phyloP scores from a whole-genome alignment of 1,140 invertebrate species.

The Frieseomelitta varia region DNA sequence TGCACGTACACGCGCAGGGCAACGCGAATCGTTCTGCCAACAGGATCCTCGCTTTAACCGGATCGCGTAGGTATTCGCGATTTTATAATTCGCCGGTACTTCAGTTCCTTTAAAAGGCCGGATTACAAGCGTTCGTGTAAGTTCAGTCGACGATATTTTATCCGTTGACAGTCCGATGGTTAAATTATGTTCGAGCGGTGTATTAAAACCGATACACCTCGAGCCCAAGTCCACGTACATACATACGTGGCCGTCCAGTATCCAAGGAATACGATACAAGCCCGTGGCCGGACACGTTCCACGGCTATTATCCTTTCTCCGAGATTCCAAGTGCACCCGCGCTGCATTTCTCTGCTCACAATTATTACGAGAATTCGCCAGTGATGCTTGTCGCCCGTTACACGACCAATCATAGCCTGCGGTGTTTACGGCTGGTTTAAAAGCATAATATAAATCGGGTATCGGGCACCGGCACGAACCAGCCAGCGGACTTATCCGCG shows the following conservation, averaged over 20 bases:
- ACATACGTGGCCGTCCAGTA: background rate
- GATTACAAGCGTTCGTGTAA: constrained; percentile 29
- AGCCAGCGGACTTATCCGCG: background rate
- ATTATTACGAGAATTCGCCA: constrained; percentile 47
- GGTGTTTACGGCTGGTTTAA: background rate
- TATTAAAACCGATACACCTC: constrained; percentile 57
- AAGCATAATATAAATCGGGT: background rate
- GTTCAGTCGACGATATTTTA: constrained; percentile 28
- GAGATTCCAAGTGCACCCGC: constrained; percentile 39
- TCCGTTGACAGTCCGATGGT: constrained; percentile 28
- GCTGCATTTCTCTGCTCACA: constrained; percentile 10
- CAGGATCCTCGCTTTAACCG: background rate
- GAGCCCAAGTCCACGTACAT: no score
- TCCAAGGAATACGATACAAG: constrained; percentile 18
- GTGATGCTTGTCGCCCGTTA: background rate
- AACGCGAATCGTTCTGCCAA: background rate
- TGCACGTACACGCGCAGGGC: no score
- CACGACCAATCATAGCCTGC: background rate
- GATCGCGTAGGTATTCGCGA: background rate
- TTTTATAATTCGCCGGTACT: constrained; percentile 33
- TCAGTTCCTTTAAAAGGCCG: constrained; percentile 2
- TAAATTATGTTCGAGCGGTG: constrained; percentile 45
- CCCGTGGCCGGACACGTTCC: constrained; percentile 37
- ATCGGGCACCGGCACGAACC: background rate
- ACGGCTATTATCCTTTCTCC: constrained; percentile 57